Evolutionary conservation across 1,140 invertebrate genomes (phyloP).

Genomic region (Leptopilina clavipes): DNA sequence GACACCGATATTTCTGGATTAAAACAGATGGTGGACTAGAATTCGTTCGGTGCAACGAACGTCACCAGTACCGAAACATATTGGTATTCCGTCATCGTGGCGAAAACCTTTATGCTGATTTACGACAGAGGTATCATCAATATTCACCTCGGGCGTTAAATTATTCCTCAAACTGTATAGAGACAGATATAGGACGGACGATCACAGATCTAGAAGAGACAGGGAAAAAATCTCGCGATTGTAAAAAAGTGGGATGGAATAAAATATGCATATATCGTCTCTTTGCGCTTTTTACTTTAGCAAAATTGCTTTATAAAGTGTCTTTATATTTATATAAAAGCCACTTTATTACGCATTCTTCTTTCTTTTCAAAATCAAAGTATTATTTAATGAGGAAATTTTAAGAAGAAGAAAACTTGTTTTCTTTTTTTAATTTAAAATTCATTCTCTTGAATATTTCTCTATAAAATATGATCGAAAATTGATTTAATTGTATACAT

Average conservation of each 20-base stretch:
- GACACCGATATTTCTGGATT: conserved; percentile 32
- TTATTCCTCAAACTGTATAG: conserved; percentile 23
- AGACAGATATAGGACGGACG: conserved; percentile 30
- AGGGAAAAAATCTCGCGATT: neutral
- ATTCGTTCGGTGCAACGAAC: conserved; percentile 2
- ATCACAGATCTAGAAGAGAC: conserved; percentile 10
- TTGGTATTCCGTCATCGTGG: conserved; percentile 33
- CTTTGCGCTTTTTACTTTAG: too few relatives aligned
- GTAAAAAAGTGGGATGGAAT: neutral
- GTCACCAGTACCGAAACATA: conserved; percentile 19
- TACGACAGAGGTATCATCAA: conserved; percentile 30
- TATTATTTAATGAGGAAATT: too few relatives aligned
- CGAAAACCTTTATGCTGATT: conserved; percentile 30
- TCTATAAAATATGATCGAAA: too few relatives aligned
- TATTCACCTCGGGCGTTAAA: conserved; percentile 34
- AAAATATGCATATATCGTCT: neutral
- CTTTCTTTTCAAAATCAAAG: too few relatives aligned
- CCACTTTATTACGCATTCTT: too few relatives aligned
- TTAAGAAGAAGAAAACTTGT: too few relatives aligned
- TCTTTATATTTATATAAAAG: too few relatives aligned
- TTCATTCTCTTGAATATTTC: too few relatives aligned
- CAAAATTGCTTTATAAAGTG: too few relatives aligned
- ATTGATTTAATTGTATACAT: too few relatives aligned
- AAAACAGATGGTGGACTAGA: conserved; percentile 29
- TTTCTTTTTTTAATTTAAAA: too few relatives aligned